Evolutionary conservation across 1,140 invertebrate genomes (phyloP).

Genomic region (Drosophila pallidifrons): DNA sequence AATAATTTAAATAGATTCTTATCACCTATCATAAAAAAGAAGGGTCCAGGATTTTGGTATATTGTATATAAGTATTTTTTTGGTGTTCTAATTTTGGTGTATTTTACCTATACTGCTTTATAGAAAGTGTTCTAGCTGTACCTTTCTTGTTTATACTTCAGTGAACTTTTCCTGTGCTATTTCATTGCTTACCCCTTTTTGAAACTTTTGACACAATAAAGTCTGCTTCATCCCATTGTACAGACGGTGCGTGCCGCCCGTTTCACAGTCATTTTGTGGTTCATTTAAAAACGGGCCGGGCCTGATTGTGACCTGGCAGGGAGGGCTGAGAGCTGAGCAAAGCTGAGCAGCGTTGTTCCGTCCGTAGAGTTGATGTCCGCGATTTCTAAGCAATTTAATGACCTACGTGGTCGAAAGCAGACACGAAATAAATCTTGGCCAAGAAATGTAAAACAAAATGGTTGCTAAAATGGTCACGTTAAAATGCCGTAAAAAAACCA

Average conservation of each 20-base stretch:
- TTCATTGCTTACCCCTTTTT: background rate
- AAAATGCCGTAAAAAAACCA: constrained; percentile 66
- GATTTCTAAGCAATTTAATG: constrained; percentile 82
- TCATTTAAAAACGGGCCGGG: constrained; percentile 64
- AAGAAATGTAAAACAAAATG: constrained; percentile 60
- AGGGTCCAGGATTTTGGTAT: no score
- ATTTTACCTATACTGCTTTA: no score
- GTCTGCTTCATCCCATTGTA: constrained; percentile 42
- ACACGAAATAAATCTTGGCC: constrained; percentile 75
- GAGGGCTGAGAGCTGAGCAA: background rate
- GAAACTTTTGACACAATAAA: no score
- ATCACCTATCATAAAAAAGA: no score
- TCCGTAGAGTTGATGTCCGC: constrained; percentile 59
- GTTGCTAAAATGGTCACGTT: constrained; percentile 74
- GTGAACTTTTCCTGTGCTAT: no score
- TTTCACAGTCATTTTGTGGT: constrained; percentile 75
- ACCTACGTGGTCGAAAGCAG: constrained; percentile 77
- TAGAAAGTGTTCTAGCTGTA: no score
- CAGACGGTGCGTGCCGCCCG: constrained; percentile 54
- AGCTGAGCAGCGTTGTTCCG: background rate
- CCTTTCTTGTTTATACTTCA: no score
- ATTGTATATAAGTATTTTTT: no score
- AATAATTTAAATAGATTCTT: no score
- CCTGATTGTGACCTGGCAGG: constrained; percentile 21
- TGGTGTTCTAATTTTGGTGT: no score